Evolutionary conservation across 2,888 invertebrate genomes (phyloP).

Genomic region (Lathronympha strigana): DNA sequence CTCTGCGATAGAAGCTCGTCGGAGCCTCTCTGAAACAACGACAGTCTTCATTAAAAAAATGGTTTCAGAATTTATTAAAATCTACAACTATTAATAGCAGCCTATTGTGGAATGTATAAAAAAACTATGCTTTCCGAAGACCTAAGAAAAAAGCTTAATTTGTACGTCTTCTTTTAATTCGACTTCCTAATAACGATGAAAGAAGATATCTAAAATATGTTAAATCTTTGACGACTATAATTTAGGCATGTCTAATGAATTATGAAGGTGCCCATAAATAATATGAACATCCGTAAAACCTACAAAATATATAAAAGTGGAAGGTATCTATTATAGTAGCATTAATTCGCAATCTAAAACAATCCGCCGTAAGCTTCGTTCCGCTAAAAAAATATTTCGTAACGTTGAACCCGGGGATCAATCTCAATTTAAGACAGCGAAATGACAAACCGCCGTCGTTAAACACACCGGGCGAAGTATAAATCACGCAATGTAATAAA

Average conservation of each 20-base stretch:
- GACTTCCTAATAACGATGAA: too few relatives aligned
- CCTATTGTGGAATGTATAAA: too few relatives aligned
- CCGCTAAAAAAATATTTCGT: constrained; percentile 39
- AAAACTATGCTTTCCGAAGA: too few relatives aligned
- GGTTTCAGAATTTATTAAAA: too few relatives aligned
- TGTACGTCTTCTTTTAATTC: too few relatives aligned
- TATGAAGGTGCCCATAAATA: too few relatives aligned
- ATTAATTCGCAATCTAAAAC: constrained; percentile 8
- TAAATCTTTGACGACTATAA: too few relatives aligned
- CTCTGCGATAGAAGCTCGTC: constrained; percentile 98
- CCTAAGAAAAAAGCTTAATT: too few relatives aligned
- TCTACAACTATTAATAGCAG: too few relatives aligned
- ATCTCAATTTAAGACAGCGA: constrained; percentile 82
- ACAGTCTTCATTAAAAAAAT: constrained; percentile 40
- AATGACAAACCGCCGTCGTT: constrained; percentile 82
- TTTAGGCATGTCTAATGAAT: too few relatives aligned
- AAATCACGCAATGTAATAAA: constrained; percentile 81
- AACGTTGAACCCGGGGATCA: constrained; percentile 71
- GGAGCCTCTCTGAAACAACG: constrained; percentile 93
- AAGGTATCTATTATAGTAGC: background rate
- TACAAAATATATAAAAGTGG: background rate
- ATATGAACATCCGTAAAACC: background rate
- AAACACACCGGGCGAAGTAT: constrained; percentile 80
- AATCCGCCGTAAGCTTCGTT: constrained; percentile 17
- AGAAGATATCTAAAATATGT: too few relatives aligned